These are phyloP conservation scores for Sesamia inferens DNA, from an alignment of 2,888 invertebrate species.

Conservation along the genomic window DNA sequence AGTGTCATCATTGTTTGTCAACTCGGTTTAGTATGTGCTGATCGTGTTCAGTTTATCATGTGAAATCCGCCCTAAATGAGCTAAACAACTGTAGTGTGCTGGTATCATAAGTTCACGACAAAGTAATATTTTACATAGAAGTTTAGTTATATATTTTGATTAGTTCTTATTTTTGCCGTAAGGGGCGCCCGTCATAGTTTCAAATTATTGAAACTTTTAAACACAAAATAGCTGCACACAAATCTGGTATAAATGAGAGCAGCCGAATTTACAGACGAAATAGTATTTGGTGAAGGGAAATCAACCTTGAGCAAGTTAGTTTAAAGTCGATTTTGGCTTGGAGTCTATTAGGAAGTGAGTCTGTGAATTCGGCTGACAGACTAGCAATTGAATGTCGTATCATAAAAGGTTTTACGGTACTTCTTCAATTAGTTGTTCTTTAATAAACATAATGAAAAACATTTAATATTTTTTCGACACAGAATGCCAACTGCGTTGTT, in stretches of 20 bases:
- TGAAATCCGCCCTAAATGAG: slow-evolving; percentile 63
- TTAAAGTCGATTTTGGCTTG: slow-evolving; percentile 58
- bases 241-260: slow-evolving; percentile 72
- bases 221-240: slow-evolving; percentile 77
- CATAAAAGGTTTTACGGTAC: slow-evolving; percentile 35
- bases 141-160: slow-evolving; percentile 9
- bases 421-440: slow-evolving; percentile 17
- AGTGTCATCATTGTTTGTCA: background rate
- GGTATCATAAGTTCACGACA: slow-evolving; percentile 62
- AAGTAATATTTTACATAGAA: slow-evolving; percentile 40
- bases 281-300: slow-evolving; percentile 38
- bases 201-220: slow-evolving; percentile 35
- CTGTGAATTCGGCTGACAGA: slow-evolving; percentile 61
- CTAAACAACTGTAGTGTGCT: slow-evolving; percentile 80
- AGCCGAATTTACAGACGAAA: slow-evolving; percentile 62
- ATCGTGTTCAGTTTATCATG: background rate
- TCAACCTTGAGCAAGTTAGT: slow-evolving; percentile 48
- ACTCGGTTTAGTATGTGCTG: background rate
- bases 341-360: slow-evolving; percentile 28
- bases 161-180: slow-evolving; percentile 32
- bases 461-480: background rate
- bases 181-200: slow-evolving; percentile 8
- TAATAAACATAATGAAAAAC: slow-evolving; percentile 18
- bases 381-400: slow-evolving; percentile 60
- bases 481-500: slow-evolving; percentile 1